A percentile compares a stretch with the other conserved stretches of the same genome.
Conservation (phyloP, 53 echinoderm and acorn worm genomes). For the Paracentrotus lividus region DNA sequence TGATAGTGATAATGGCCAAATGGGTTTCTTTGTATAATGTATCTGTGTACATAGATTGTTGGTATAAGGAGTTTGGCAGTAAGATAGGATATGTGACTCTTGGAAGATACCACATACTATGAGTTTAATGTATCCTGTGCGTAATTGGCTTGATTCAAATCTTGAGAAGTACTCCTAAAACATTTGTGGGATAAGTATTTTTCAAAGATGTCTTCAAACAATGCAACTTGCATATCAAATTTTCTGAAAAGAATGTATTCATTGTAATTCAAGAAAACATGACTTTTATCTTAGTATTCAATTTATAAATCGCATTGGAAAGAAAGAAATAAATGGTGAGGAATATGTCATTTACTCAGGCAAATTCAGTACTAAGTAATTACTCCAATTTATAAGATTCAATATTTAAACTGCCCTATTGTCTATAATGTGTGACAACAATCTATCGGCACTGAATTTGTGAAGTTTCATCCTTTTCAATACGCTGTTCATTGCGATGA, state of each 20-base stretch:
- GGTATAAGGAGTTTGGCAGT: background rate
- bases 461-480: background rate
- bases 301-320: background rate
- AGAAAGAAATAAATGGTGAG: background rate
- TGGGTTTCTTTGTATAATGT: background rate
- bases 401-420: background rate
- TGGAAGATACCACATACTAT: background rate
- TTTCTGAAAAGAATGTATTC: background rate
- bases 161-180: background rate
- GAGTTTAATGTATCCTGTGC: no score
- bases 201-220: background rate
- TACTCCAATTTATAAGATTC: background rate
- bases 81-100: background rate
- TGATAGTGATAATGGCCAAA: background rate
- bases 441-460: background rate
- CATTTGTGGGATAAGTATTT: background rate
- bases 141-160: background rate
- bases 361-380: conserved; percentile 21
- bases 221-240: background rate
- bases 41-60: conserved; percentile 45
- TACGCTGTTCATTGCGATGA: no score
- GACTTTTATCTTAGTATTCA: background rate
- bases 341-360: background rate
- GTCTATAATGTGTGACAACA: background rate
- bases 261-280: background rate